Evolutionary conservation across 2,113 vertebrate species (phyloP).

Genomic region (Jaculus jaculus): DNA sequence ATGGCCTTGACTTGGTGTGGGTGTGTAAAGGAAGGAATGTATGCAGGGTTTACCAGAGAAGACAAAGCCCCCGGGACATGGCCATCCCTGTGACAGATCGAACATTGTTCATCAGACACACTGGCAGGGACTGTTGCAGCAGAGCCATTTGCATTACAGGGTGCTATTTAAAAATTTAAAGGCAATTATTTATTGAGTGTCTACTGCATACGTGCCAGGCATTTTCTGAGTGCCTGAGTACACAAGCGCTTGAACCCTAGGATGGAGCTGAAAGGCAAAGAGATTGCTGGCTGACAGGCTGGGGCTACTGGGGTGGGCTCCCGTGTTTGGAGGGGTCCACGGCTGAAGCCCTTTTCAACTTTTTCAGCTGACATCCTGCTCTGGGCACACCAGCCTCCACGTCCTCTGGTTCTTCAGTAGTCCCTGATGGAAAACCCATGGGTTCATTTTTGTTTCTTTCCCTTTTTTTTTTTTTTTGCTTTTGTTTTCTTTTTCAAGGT

Average conservation of each 20-base stretch:
- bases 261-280: not conserved
- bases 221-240: not conserved
- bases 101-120: not conserved
- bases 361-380: not conserved
- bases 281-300: not conserved
- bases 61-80: not conserved
- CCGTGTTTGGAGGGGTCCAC: no score
- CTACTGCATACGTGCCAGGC: not conserved
- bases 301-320: no score
- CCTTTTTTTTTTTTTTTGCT: no score
- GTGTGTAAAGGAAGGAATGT: not conserved
- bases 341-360: not conserved
- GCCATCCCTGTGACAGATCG: not conserved
- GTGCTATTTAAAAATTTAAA: constrained; percentile 16
- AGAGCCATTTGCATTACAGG: not conserved
- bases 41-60: not conserved
- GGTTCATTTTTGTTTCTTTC: not conserved
- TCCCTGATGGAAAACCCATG: not conserved
- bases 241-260: not conserved
- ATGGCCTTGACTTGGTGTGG: not conserved
- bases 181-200: not conserved
- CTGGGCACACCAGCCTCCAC: not conserved
- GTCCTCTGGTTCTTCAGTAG: not conserved
- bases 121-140: not conserved
- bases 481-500: no score